Base-by-base conservation (phyloP, 2,797 vertebrate species). In the Crocidura indochinensis region DNA sequence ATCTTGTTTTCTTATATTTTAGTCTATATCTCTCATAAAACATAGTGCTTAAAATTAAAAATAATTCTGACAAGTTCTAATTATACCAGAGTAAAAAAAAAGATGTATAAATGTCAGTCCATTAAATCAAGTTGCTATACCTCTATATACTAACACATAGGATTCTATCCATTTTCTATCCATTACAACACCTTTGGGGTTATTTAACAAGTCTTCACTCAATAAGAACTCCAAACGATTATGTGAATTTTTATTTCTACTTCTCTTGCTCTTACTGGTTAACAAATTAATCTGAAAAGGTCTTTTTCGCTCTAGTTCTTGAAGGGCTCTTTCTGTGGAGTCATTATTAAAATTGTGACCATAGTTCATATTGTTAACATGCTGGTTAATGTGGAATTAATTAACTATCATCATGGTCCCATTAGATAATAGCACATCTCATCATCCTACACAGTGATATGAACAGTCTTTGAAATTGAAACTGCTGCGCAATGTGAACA, bases 141-240 rank as follows among this genome's bases (percentile, higher is more conserved):
- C 76, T 78, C 69, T 91, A 72, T 91, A 95, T 91, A 94, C 53
- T 24, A n/a, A 89, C 96, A 91, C 75, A 85, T 87, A 71, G 93
- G 94, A 91, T 95, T 96, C 94, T 94, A 87, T 93, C 93, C 85
- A 29, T 94, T 95, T 96, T 91, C 93, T 84, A 92, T 90, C 90
- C 75, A 93, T 92, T 91, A 94, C 84, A 95, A 87, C 93, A 95
- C 92, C 93, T 96, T 96, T 91, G 84, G 87, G 76, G 80, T 91
- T 92, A 73, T 90, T 90, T 94, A 89, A 94, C 69, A 51, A 78
- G 71, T 67, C 77, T 84, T 91, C 2, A 4, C 64, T 56, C 90
- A 84, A 44, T 84, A 90, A 91, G 87, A 71, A 72, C 71, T 24
- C 83, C 78, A 93, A 90, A 94, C 68, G 49, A 85, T 82, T 56